Conservation (phyloP, 2,113 vertebrate genomes). For the Aphyosemion australe region DNA sequence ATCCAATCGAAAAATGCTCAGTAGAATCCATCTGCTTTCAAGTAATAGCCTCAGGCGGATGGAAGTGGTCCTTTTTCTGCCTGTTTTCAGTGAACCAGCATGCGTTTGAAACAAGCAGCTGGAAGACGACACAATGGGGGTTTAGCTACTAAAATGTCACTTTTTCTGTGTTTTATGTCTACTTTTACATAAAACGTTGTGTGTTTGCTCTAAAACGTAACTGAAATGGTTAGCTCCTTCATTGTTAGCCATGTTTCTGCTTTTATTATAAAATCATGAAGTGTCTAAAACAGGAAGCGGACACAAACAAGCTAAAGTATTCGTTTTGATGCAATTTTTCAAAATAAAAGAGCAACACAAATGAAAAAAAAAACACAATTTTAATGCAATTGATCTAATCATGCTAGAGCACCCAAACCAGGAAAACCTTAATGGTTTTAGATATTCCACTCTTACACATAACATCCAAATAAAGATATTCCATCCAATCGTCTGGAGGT, state of each 20-base stretch:
- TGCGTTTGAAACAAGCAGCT: conserved; percentile 26
- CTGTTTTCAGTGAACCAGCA: conserved; percentile 17
- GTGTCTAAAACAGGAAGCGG: too few species aligned
- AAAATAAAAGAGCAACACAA: neutral
- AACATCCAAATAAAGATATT: conserved; percentile 4
- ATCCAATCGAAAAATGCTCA: conserved; percentile 31
- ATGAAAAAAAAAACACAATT: neutral
- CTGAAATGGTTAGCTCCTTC: too few species aligned
- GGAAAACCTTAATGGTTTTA: neutral
- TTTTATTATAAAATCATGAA: too few species aligned
- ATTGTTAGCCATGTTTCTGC: too few species aligned
- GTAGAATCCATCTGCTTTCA: conserved; percentile 31
- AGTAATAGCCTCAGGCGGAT: conserved; percentile 25
- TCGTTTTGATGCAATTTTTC: neutral
- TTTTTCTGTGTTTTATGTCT: too few species aligned
- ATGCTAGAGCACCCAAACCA: neutral
- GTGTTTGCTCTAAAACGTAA: too few species aligned
- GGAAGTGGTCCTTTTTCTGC: conserved; percentile 13
- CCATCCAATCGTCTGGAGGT: neutral
- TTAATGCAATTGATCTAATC: neutral
- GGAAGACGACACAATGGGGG: neutral
- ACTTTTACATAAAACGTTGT: too few species aligned
- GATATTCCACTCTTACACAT: conserved; percentile 3
- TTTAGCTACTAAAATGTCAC: neutral
- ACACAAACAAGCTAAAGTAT: too few species aligned